These are phyloP conservation scores for Idris sp. DNA, from an alignment of 1,140 invertebrate genomes.

Conservation along the genomic window DNA sequence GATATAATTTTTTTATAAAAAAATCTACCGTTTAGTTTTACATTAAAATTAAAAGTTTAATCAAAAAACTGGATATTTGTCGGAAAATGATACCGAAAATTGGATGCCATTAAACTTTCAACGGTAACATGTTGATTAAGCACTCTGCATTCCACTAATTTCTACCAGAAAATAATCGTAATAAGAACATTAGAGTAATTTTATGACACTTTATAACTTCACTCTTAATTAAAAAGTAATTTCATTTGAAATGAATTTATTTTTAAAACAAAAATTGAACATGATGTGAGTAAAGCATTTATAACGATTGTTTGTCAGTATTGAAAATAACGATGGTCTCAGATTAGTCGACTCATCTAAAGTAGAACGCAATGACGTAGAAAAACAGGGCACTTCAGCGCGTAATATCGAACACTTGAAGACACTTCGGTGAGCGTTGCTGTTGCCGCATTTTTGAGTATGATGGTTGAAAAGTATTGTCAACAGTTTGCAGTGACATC, in stretches of 20 bases:
- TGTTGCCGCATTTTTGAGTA: constrained; percentile 36
- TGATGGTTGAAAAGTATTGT: constrained; percentile 37
- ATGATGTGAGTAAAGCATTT: neutral
- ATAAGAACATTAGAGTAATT: no score
- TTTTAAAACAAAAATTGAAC: no score
- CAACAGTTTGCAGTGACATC: constrained; percentile 43
- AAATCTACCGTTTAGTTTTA: no score
- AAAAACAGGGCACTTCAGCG: constrained; percentile 33
- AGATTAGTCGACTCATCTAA: constrained; percentile 26
- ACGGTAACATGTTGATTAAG: neutral
- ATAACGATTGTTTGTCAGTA: neutral
- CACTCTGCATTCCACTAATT: neutral
- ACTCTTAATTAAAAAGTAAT: no score
- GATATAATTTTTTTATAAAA: no score
- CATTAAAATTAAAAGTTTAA: no score
- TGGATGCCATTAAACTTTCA: constrained; percentile 1
- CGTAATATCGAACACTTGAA: constrained; percentile 44
- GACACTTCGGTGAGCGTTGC: constrained; percentile 32
- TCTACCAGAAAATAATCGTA: no score
- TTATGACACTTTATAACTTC: no score
- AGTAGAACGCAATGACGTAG: constrained; percentile 34
- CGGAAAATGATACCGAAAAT: constrained; percentile 7
- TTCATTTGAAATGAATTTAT: no score
- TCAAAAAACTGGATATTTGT: constrained; percentile 29
- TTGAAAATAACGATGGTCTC: constrained; percentile 10